Base-by-base conservation (phyloP, 2,888 invertebrate species). In the Abscondita cerata region DNA sequence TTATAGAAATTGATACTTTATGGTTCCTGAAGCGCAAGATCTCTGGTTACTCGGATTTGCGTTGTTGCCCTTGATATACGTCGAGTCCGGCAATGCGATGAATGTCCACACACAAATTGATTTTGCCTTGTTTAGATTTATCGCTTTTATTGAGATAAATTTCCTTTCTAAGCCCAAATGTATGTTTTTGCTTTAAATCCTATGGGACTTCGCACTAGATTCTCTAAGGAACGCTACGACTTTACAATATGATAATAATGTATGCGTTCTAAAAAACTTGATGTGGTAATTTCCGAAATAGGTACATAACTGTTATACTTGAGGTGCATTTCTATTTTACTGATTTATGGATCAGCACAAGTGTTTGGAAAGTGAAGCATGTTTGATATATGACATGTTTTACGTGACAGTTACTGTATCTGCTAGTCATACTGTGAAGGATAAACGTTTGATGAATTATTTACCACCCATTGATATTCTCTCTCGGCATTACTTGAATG, bases 91-190 rank as follows among this genome's bases (percentile, higher is more conserved):
- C 65, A 71, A 64, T 68, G 58, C 61, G 60, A 73, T 72, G 73
- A 68, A 73, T 75, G 73, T 73, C 65, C 65, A 65, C 67, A 63
- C 66, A 62, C 67, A 73, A 78, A 78, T 78, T 78, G 77, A 78
- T 77, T 77, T 75, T 74, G 72, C 69, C 73, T 72, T 70, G 73
- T 70, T 70, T 68, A 75, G 76, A 76, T 77, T 78, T 76, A 77
- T 77, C 56, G 73, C 71, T 69, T 72, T 75, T 76, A 78, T 78
- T 78, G 76, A 78, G 78, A 78, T 76, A 77, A 76, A 77, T 77
- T 75, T 69, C 70, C 63, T 64, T 38, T 50, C 52, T 59, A 56
- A 59, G 59, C 56, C 56, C 47, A 59, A 56, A 64, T 59, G 63
- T 64, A 52, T 63, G 54, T 63, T 61, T n/a, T 38, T 38, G 52